phyloP scores from a whole-genome alignment of 2,888 invertebrate species.

The Magallana nippona region DNA sequence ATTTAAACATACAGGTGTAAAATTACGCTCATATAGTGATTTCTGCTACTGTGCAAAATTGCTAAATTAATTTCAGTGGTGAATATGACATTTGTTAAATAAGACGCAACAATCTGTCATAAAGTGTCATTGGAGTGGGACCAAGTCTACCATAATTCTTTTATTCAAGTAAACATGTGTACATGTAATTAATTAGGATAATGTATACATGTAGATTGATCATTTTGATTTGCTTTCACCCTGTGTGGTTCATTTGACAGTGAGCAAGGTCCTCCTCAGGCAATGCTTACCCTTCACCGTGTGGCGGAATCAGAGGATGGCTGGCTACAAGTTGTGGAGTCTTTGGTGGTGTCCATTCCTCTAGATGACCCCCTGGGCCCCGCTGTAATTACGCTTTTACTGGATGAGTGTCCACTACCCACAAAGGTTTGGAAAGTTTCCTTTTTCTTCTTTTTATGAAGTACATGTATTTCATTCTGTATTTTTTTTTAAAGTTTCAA shows the following conservation, averaged over 20 bases:
- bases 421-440: slow-evolving; percentile 84
- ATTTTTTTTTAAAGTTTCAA: not conserved
- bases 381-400: slow-evolving; percentile 91
- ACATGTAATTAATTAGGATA: no score
- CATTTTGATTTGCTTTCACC: no score
- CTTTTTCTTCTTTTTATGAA: not conserved
- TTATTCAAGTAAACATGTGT: no score
- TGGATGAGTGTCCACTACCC: slow-evolving; percentile 95
- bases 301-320: slow-evolving; percentile 87
- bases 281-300: slow-evolving; percentile 89
- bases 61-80: no score
- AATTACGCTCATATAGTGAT: no score
- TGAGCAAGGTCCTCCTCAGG: slow-evolving; percentile 91
- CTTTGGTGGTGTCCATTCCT: slow-evolving; percentile 91
- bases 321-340: slow-evolving; percentile 92
- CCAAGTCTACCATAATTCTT: no score
- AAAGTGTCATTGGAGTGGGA: no score
- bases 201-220: no score
- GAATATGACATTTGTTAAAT: no score
- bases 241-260: slow-evolving; percentile 80
- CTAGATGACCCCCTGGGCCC: slow-evolving; percentile 90
- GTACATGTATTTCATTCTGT: not conserved
- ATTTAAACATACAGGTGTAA: no score
- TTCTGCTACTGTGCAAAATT: no score
- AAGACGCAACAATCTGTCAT: no score